Evolutionary conservation across 2,113 vertebrate species (phyloP).

Genomic region (Chascanopsetta lugubris): DNA sequence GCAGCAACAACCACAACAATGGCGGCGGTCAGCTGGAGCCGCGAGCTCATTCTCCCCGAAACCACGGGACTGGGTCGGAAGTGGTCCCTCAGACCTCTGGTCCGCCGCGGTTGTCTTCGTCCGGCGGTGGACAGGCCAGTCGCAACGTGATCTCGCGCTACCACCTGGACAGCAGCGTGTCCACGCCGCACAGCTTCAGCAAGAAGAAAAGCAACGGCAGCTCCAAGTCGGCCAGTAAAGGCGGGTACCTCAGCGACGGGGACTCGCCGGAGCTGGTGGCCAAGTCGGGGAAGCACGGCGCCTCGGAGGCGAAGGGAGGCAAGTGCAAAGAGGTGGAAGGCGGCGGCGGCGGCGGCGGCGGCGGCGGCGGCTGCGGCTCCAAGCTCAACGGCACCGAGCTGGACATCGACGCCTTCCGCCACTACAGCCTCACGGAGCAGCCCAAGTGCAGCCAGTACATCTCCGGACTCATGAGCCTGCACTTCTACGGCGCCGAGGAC

Average conservation of each 20-base stretch:
- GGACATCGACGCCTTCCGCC: slow-evolving; percentile 94
- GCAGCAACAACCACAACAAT: too few relatives aligned
- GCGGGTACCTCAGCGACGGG: slow-evolving; percentile 96
- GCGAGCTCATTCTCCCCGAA: slow-evolving; percentile 60
- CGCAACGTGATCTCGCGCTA: slow-evolving; percentile 98
- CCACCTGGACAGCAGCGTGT: slow-evolving; percentile 96
- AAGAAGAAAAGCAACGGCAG: slow-evolving; percentile 86
- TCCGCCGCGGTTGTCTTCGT: slow-evolving; percentile 74
- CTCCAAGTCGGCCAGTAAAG: slow-evolving; percentile 92
- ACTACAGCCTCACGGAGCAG: slow-evolving; percentile 95
- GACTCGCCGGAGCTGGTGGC: slow-evolving; percentile 94
- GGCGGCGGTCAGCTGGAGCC: slow-evolving; percentile 66
- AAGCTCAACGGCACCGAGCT: slow-evolving; percentile 85
- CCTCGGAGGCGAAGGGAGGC: slow-evolving; percentile 80
- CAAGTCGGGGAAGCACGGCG: slow-evolving; percentile 89
- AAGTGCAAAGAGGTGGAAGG: slow-evolving; percentile 76
- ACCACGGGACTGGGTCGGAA: slow-evolving; percentile 47
- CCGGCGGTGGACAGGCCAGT: slow-evolving; percentile 82
- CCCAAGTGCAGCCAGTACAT: slow-evolving; percentile 94
- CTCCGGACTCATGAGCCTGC: slow-evolving; percentile 96
- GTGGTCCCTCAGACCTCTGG: slow-evolving; percentile 41
- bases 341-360: too few relatives aligned
- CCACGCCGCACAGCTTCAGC: slow-evolving; percentile 85
- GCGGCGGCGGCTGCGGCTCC: slow-evolving; percentile 65
- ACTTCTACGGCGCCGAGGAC: slow-evolving; percentile 97